Evolutionary conservation across 1,140 invertebrate genomes (phyloP), one percentile per base, ranked within the genome.

Genomic region (Saccostrea glomerata): DNA sequence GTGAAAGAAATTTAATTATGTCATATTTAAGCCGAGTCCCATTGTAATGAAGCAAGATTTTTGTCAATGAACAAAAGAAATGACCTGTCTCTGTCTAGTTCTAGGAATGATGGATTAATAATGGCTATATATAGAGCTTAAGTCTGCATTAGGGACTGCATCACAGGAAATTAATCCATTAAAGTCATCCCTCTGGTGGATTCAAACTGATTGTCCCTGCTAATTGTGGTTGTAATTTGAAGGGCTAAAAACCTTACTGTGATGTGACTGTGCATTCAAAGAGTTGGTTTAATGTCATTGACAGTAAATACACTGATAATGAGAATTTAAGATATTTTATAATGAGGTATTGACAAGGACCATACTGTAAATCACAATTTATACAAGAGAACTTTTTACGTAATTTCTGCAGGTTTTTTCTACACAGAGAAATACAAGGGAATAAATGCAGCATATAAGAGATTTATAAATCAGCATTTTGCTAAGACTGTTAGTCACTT

Each of bases 151-250:
- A 6, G 58, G 58, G 58, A 63, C 58, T 63, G 70, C 70, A 77
- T 25, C 15, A 36, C 70, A 77, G 70, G 70, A 77, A 36, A 30
- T 77, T 77, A 25, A 77, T 77, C 70, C 70, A 77, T 77, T 77
- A 30, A 25, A 77, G 30, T 77, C 25, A 77, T 2, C 13, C 2
- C 11, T 36, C 25, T 77, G 58, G 25, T 36, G 23, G 70, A 36
- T 58, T 56, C 54, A 58, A 23, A 30, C 20, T 84, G 83, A 25
- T 36, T 56, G 17, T 17, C 11, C 30, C 25, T 20, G 25, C 83
- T 56, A 77, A 77, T 15, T 77, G 70, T 77, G 25, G 13, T 30
- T 66, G 0, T n/a, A 66, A 66, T 66, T 66, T 77, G 25, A 77
- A 77, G 30, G 25, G 13, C 70, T 77, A 12, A 77, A 77, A 77